Conservation (phyloP, 2,113 vertebrate species). For the Xenotilapia longispinis region DNA sequence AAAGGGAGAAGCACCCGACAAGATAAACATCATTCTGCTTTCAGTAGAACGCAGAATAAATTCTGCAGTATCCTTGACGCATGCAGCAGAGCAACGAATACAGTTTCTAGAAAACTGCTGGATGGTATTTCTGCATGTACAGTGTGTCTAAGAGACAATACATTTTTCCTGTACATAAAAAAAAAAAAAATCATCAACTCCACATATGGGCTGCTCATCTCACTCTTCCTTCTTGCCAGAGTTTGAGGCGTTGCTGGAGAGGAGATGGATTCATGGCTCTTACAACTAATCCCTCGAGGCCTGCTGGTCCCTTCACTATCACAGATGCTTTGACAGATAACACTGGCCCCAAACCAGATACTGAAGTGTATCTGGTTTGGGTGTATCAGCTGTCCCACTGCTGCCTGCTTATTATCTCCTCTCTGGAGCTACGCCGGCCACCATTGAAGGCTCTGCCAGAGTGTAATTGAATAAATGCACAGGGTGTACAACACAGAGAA, state of each 20-base stretch:
- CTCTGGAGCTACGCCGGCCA: neutral
- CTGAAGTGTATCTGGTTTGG: neutral
- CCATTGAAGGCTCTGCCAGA: neutral
- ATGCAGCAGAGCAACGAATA: neutral
- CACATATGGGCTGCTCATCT: neutral
- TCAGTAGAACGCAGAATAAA: neutral
- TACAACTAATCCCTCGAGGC: constrained; percentile 1
- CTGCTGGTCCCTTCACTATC: constrained; percentile 8
- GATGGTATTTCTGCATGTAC: neutral
- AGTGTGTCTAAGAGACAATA: neutral
- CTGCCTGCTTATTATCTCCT: neutral
- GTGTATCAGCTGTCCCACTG: neutral
- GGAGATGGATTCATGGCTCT: neutral
- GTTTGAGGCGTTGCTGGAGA: neutral
- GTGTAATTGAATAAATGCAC: neutral
- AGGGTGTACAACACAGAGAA: neutral
- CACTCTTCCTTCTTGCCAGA: neutral
- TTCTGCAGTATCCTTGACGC: neutral
- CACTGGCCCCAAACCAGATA: neutral
- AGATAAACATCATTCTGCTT: neutral
- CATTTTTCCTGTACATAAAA: neutral
- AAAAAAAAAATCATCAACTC: neutral
- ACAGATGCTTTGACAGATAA: constrained; percentile 18
- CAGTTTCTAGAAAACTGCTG: neutral
- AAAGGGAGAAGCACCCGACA: neutral